Base-by-base conservation (phyloP, 2,888 invertebrate genomes). In the Campoplex capitator region DNA sequence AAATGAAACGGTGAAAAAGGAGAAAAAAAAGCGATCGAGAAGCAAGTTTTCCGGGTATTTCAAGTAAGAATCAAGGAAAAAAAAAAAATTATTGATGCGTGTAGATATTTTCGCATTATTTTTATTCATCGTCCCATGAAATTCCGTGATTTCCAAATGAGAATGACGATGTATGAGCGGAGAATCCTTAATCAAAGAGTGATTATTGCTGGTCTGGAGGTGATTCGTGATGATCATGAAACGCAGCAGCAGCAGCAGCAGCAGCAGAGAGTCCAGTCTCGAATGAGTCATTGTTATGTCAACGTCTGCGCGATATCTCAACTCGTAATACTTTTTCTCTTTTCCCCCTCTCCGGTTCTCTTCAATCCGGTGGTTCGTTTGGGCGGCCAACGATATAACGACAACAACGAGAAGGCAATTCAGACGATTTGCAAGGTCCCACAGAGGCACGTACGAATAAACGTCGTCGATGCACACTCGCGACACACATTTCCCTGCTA, bases 271-370 rank as follows among this genome's bases (percentile, higher is more conserved):
- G 4, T n/a, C 42, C 48, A 13, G 62, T 80, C 78, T 54, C 80
- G 77, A 18, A 48, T 45, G 48, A 67, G 73, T 73, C 77, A 83
- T 85, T 85, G 85, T 87, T 80, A 75, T 85, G 85, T 88, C 83
- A 80, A 62, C 62, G 76, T 84, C 13, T 56, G 77, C 48, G 85
- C 56, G 85, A 87, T 85, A 85, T 87, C 87, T 87, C 85, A 83
- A 88, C 62, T 88, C 85, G 78, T 51, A 58, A n/a, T 51, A 54
- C 11, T 35, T 23, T 65, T 28, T 73, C 62, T 77, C 65, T 62
- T 13, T 75, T 38, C 4, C 4, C 45, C 73, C 35, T 45, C 56
- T 67, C 35, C 56, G 28, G 56, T 54, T 38, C 58, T 62, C 32
- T 58, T 13, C 51, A 45, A 23, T 58, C 23, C 48, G 48, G 23